Base-by-base conservation (phyloP, 2,113 vertebrate genomes). In the Myiozetetes cayanensis region DNA sequence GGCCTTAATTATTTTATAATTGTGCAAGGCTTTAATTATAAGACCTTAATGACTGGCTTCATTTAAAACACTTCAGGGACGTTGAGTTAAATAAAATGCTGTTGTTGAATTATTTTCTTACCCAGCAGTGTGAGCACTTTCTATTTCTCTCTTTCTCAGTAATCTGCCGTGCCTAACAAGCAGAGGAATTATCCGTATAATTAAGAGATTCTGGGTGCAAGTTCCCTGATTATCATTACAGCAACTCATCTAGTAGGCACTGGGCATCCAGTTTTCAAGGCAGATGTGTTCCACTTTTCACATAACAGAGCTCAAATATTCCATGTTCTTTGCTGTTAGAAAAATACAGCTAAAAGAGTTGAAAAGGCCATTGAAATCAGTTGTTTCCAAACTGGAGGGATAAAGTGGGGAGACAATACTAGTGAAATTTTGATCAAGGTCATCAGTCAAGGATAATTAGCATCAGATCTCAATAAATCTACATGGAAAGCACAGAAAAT, bases 1-100 rank as follows among this genome's bases (percentile, higher is more conserved):
- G 73, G 14, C 39, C 52, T 47, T 90, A 86, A 93, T 90, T 96
- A 92, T 92, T 93, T 94, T 90, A 47, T 89, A 93, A 78, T 87
- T 94, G 47, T 67, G 47, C 66, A 89, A 77, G 56, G 24, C 61
- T 86, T 93, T 94, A 90, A 85, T 94, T 88, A 67, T 75, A 94
- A 77, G 72, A 75, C 65, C 39, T 84, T 89, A 92, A 92, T 84
- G 89, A 67, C 50, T 67, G 52, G 30, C n/a, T 87, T 93, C 22
- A 59, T 77, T 86, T 92, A 59, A 92, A 86, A 83, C 80, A 63
- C 72, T 90, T 93, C 14, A 77, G 93, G 86, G 89, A 93, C 0
- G 0, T 31, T 37, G 56, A 75, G 76, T 95, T 94, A 89, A 95
- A 72, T 92, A 93, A 94, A 96, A 87, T 49, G 35, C 77, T 75